Evolutionary conservation across 2,888 invertebrate species (phyloP), one percentile per base, ranked within the genome.

Genomic region (Cacoxenus indagator): DNA sequence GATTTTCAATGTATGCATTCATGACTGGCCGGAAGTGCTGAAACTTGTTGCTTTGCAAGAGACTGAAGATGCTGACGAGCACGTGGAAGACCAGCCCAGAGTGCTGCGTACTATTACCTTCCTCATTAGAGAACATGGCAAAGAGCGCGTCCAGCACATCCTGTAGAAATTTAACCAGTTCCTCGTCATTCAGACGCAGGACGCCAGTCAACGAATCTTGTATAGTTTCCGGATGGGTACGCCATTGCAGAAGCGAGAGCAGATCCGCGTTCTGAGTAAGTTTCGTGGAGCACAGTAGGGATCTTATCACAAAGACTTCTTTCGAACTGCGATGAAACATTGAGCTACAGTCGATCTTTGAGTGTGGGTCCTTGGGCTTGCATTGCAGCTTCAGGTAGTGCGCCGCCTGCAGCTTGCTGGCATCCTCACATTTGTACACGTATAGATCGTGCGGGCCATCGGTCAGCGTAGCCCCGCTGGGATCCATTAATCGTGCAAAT

Each of bases 21-120:
- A 98, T 92, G 0, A 98, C 96, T 0, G 97, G 96, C 76, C 95
- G 93, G 88, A 98, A 98, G 85, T 97, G 96, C 85, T 97, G 96
- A 88, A 97, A 98, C 81, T 97, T 95, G 67, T 92, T 93, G 83
- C 97, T 96, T 81, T 97, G 95, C 70, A 98, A 89, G 22, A 97
- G 89, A 84, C 95, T 95, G 87, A 98, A 95, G 78, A 98, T 97
- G 70, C 96, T 95, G 17, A 97, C 96, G 70, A 98, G 90, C 37
- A 96, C 96, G 83, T 96, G 93, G 86, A 98, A 98, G 29, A 98
- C 97, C 22, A 96, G 91, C 37, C 96, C 96, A 1, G 96, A 96
- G 85, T 96, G 93, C 27, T 93, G 92, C 0, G 96, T 96, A 51
- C 95, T 92, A 85, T 95, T 96, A 24, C 96, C 96, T 85, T 97